Base-by-base conservation (phyloP, 2,888 invertebrate species). In the Eristalis pertinax region DNA sequence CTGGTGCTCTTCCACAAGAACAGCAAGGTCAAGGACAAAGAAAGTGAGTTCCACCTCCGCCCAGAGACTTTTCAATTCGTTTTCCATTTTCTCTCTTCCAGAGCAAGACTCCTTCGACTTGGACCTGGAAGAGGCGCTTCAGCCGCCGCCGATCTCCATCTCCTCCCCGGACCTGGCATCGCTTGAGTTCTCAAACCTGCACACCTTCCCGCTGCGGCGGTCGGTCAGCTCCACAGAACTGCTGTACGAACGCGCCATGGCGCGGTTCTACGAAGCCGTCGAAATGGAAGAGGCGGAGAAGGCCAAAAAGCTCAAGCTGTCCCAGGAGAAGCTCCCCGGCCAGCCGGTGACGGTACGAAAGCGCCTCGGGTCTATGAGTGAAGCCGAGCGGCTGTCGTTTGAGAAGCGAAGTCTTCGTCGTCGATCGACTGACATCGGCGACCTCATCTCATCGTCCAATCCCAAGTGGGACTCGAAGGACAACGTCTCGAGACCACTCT, bases 141-240 rank as follows among this genome's bases (percentile, higher is more conserved):
- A 96, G 56, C 96, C 97, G 62, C 97, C 97, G 4, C 97, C 97
- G 15, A 94, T 97, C 90, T 97, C 97, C 0, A 94, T 97, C 70
- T 97, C 97, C 0, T 95, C 97, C 13, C 97, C 97, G 0, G 97
- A 97, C 91, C 93, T 97, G 81, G 95, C 96, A 90, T 94, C 94
- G 68, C 94, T 95, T 90, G 94, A 95, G 64, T 94, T 95, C 26
- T 93, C 94, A 29, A 91, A 91, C 78, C 90, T 93, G 70, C 93
- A 95, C 65, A 93, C 93, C 1, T 92, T 92, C 60, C 93, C 93
- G 5, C 92, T 97, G 43, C 95, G 96, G 35, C 95, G 95, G 89
- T 96, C 97, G 0, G 96, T 96, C 32, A 97, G 97, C 91, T 97
- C 97, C 2, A 96, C 97, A 0, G 97, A 97, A 91, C 94, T 97